phyloP scores from a whole-genome alignment of 2,888 invertebrate species.

The Chaetogeoica ovagalla region DNA sequence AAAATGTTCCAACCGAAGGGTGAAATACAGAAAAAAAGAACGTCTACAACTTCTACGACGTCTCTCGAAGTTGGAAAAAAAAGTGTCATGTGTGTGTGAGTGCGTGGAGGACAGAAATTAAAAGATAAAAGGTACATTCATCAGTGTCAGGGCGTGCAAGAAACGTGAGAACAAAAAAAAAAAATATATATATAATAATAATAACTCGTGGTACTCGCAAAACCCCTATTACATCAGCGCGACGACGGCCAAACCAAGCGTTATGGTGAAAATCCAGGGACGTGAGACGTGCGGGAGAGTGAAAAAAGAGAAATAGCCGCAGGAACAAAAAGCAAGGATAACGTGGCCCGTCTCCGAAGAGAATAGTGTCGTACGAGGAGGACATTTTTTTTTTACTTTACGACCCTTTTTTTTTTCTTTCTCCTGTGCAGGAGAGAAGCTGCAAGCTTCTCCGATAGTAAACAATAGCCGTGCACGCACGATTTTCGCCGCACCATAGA shows the following conservation, averaged over 20 bases:
- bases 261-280: background rate
- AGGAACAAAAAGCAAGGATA: slow-evolving; percentile 21
- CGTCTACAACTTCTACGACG: background rate
- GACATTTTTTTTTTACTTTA: slow-evolving; percentile 26
- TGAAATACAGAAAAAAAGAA: background rate
- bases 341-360: slow-evolving; percentile 1
- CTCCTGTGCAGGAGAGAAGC: too few species aligned
- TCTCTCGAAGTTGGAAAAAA: background rate
- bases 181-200: too few species aligned
- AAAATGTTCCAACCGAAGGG: background rate
- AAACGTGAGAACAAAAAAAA: slow-evolving; percentile 31
- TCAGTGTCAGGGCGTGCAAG: slow-evolving; percentile 39
- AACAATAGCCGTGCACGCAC: slow-evolving; percentile 19
- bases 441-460: slow-evolving; percentile 1
- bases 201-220: slow-evolving; percentile 11
- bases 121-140: slow-evolving; percentile 46
- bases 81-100: background rate
- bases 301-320: background rate
- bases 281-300: background rate
- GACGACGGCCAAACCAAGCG: background rate
- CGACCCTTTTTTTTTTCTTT: slow-evolving; percentile 28
- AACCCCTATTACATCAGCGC: slow-evolving; percentile 35
- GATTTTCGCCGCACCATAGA: background rate
- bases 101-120: slow-evolving; percentile 25
- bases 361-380: slow-evolving; percentile 34